phyloP scores from a whole-genome alignment of 2,888 invertebrate species.

The Sarcophaga variegata region DNA sequence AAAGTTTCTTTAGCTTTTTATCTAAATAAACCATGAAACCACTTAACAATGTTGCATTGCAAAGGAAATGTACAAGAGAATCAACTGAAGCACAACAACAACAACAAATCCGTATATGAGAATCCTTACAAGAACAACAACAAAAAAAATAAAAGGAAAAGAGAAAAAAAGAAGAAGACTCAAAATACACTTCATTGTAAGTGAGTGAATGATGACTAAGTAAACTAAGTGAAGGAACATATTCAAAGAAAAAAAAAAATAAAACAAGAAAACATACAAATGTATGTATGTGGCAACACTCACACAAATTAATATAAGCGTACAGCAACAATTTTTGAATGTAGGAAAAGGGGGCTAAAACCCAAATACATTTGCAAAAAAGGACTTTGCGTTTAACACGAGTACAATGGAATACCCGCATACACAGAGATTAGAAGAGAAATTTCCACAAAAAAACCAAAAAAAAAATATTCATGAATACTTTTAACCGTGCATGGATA shows the following conservation, averaged over 20 bases:
- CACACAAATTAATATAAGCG: constrained; percentile 40
- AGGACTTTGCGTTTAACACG: too few relatives aligned
- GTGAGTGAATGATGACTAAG: constrained; percentile 21
- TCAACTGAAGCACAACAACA: constrained; percentile 18
- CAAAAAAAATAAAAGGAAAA: constrained; percentile 32
- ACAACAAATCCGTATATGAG: too few relatives aligned
- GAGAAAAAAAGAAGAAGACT: not conserved
- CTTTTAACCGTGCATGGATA: not conserved
- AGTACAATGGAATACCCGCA: not conserved
- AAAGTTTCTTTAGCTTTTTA: constrained; percentile 54
- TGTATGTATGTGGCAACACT: constrained; percentile 33
- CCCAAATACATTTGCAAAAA: too few relatives aligned
- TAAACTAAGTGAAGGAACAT: not conserved
- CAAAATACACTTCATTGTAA: constrained; percentile 35
- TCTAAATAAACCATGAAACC: constrained; percentile 66
- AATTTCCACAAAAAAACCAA: constrained; percentile 37
- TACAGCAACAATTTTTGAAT: too few relatives aligned
- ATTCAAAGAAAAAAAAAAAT: not conserved
- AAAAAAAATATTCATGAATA: constrained; percentile 10
- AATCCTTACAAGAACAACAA: constrained; percentile 8
- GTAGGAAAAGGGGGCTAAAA: too few relatives aligned
- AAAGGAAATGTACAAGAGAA: constrained; percentile 43
- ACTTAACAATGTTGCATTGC: constrained; percentile 62
- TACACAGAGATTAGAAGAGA: constrained; percentile 11
- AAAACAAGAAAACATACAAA: constrained; percentile 2